Base-by-base conservation (phyloP, 2,113 vertebrate species). In the Terrapene triunguis region DNA sequence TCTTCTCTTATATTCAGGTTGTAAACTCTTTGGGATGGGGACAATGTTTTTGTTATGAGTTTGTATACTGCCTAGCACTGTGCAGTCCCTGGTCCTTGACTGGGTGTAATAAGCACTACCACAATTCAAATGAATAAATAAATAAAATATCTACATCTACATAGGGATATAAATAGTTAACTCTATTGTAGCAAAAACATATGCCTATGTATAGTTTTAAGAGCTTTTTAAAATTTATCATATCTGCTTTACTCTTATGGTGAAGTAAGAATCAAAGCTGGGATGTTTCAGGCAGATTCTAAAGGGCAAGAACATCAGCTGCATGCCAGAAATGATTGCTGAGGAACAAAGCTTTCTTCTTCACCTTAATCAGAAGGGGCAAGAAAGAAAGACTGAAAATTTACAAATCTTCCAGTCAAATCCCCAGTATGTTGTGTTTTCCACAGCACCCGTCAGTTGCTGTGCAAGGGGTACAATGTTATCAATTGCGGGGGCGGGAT, bases 261-360 rank as follows among this genome's bases (percentile, higher is more conserved):
- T 69, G 2, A 79, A 50, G 53, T 8, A 0, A 1, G 1, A 38
- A 80, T 19, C 59, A 91, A 80, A 6, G 0, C 0, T 17, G 19
- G 3, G 2, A 12, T 12, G 69, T 48, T 78, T 57, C 7, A 29
- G 42, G 24, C 4, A 59, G 3, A 13, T 14, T 74, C 10, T 42
- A 42, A 42, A 4, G 72, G 38, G 69, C 82, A 78, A 78, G 5
- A 3, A 25, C 1, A 5, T 47, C 55, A 82, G 69, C 32, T 86
- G 5, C 4, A 83, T 74, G 27, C 21, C 22, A 8, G n/a, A 87
- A 86, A 76, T 50, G 53, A 35, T 65, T 86, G 85, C 27, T 8
- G 11, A 59, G 55, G 74, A 65, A 94, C 8, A 27, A 54, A 38
- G 22, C 11, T 25, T 74, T 25, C 0, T 10, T 47, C 80, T 47